Evolutionary conservation across 2,113 vertebrate genomes (phyloP), one percentile per base, ranked within the genome.

Genomic region (Gymnarchus niloticus): DNA sequence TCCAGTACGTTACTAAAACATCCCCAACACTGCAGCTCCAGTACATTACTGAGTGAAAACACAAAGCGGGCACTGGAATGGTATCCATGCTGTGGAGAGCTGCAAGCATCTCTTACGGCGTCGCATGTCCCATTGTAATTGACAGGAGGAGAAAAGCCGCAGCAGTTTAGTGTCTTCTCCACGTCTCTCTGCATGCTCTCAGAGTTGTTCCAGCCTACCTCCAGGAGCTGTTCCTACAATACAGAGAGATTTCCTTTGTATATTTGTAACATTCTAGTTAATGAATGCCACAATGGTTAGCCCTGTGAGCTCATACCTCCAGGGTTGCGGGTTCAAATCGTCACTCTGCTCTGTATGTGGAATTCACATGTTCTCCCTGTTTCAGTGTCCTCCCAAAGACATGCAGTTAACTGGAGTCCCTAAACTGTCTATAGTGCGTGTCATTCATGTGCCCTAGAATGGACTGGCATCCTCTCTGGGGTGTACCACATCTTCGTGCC

Each of bases 171-270:
- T 19, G 94, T 96, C 90, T 96, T 97, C 92, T 99, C 97, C 28
- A 99, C 92, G 59, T 99, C 97, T 59, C 76, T 69, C 83, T 95
- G 96, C 0, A 97, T 97, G 0, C 88, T 93, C 52, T 94, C 90
- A 0, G 97, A 98, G 88, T 95, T 96, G 91, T 97, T 98, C 98
- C 98, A 99, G 14, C 97, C 97, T 19, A 94, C 95, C 89, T 98
- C 97, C 85, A 99, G 91, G 85, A 99, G 96, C 3, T 95, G 92
- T 86, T 94, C 94, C 98, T 99, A 37, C 84, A 93, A 86, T 84
- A 1, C 80, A 48, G 51, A 51, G 33, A 76, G 17, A 41, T 56
- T 2, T 23, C 37, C 46, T 49, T 48, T 37, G 9, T 6, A 48
- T 14, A 54, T 81, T 54, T 28, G 3, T 33, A 33, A 37, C 9